These are phyloP conservation scores for Hucho hucho DNA, from an alignment of 2,113 vertebrate genomes.

Conservation along the genomic window DNA sequence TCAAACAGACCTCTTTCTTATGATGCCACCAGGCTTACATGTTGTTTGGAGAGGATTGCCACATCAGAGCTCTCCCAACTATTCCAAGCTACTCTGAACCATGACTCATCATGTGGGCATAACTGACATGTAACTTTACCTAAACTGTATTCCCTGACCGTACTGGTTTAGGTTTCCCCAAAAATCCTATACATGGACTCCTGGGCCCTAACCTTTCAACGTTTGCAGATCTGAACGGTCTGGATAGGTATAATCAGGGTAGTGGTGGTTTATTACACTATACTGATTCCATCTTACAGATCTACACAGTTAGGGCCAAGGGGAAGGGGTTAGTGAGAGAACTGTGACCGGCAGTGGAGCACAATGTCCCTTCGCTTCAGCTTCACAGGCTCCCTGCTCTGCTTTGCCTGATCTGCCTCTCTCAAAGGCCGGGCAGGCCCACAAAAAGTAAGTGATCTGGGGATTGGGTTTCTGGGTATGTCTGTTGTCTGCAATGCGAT, in stretches of 20 bases:
- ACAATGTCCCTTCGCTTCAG: not conserved
- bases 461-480: not conserved
- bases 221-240: no score
- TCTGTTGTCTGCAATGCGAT: not conserved
- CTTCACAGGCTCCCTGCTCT: not conserved
- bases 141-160: conserved; percentile 39
- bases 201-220: no score
- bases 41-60: conserved; percentile 14
- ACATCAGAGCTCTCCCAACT: conserved; percentile 52
- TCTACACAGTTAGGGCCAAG: no score
- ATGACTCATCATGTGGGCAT: conserved; percentile 66
- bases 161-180: conserved; percentile 10
- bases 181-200: not conserved
- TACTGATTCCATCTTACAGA: not conserved
- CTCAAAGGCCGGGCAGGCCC: not conserved
- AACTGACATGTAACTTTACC: conserved; percentile 44
- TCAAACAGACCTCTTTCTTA: not conserved
- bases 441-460: not conserved
- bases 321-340: no score
- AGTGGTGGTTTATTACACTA: no score
- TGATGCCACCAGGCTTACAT: not conserved
- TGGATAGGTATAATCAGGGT: no score
- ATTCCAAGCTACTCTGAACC: conserved; percentile 56
- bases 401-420: not conserved
- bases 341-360: not conserved